These are phyloP conservation scores for Scalopus aquaticus DNA, from an alignment of 2,113 vertebrate genomes.

Conservation along the genomic window DNA sequence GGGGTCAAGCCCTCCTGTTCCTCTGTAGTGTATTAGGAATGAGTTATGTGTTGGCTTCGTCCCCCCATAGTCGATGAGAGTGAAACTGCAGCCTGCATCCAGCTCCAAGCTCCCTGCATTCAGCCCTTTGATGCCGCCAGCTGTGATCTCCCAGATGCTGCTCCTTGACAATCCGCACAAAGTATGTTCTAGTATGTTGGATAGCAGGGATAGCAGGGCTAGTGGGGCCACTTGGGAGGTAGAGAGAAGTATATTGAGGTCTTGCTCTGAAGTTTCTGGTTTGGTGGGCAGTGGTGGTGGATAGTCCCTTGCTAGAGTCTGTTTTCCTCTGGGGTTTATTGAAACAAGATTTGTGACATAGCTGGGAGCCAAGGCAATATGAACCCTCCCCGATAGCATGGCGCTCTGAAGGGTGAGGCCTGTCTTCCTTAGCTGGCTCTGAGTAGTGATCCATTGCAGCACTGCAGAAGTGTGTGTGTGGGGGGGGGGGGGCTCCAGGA, in stretches of 20 bases:
- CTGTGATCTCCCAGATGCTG: conserved; percentile 90
- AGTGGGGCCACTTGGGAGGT: neutral
- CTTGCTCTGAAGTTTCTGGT: neutral
- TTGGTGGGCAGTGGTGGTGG: neutral
- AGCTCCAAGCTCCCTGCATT: conserved; percentile 88
- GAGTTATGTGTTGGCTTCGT: neutral
- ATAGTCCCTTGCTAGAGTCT: too few species aligned
- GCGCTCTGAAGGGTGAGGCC: neutral
- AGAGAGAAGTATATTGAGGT: neutral
- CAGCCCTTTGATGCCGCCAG: conserved; percentile 88
- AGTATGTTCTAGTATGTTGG: conserved; percentile 68
- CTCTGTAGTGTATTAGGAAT: neutral
- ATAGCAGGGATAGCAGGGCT: neutral
- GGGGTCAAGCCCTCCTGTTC: neutral
- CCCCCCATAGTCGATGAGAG: conserved; percentile 86
- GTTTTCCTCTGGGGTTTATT: neutral
- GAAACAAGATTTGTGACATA: neutral
- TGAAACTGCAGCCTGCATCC: conserved; percentile 91
- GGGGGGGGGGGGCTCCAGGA: too few species aligned
- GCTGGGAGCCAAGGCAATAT: neutral
- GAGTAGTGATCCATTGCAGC: neutral
- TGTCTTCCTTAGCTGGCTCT: neutral
- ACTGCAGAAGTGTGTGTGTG: too few species aligned
- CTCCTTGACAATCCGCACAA: conserved; percentile 90
- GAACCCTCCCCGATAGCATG: neutral